Conservation (phyloP, 2,113 vertebrate species). For the Orcinus orca region DNA sequence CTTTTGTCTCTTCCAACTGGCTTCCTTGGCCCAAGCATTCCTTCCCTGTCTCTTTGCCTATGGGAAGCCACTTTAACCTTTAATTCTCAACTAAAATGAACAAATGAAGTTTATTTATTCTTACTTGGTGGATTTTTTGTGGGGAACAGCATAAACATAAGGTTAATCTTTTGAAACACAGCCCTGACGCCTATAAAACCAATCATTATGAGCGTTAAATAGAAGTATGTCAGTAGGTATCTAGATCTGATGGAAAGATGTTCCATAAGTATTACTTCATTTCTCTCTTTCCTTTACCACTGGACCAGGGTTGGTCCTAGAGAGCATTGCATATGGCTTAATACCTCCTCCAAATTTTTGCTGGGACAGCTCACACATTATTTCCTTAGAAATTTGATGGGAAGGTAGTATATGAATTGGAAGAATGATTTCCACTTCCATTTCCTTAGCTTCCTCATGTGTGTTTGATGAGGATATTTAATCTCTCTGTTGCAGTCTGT, state of each 20-base stretch:
- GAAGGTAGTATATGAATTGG: not conserved
- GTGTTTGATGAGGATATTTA: not conserved
- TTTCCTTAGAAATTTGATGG: not conserved
- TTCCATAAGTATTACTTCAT: not conserved
- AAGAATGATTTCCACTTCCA: not conserved
- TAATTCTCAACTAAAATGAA: not conserved
- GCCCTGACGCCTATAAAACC: not conserved
- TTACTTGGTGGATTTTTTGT: not conserved
- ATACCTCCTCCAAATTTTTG: not conserved
- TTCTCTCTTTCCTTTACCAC: not conserved
- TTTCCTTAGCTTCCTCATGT: not conserved
- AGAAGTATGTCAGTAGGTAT: not conserved
- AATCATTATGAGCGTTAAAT: not conserved
- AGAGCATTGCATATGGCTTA: not conserved
- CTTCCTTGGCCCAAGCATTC: not conserved
- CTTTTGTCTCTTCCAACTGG: not conserved
- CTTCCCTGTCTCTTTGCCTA: not conserved
- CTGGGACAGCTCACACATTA: not conserved
- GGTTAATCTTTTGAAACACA: not conserved
- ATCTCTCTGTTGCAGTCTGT: not conserved
- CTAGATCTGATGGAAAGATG: not conserved
- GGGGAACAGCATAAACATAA: not conserved
- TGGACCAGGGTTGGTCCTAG: not conserved
- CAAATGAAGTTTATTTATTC: not conserved
- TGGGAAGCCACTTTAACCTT: not conserved